Conservation (phyloP, 35 echinoderm and acorn worm species). For the Strongylocentrotus purpuratus region DNA sequence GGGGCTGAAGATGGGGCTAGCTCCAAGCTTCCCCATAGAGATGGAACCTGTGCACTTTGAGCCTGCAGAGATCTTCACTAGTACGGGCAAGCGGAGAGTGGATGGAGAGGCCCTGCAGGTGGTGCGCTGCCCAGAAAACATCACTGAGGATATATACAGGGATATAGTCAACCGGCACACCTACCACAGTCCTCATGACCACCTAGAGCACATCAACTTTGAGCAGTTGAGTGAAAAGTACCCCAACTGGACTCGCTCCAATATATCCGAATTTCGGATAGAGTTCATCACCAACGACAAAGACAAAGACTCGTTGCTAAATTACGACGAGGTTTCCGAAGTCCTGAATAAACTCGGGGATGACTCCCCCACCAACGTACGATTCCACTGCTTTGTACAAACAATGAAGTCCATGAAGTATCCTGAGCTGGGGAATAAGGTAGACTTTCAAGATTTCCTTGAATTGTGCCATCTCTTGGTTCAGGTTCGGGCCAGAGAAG, state of each 20-base stretch:
- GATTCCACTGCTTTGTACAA: slow-evolving; percentile 80
- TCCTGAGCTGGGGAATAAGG: slow-evolving; percentile 75
- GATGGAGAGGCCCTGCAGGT: slow-evolving; percentile 60
- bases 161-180: slow-evolving; percentile 75
- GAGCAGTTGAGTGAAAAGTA: slow-evolving; percentile 80
- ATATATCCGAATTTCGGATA: slow-evolving; percentile 95
- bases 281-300: slow-evolving; percentile 91
- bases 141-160: slow-evolving; percentile 93
- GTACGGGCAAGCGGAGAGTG: slow-evolving; percentile 76
- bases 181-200: slow-evolving; percentile 72
- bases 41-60: slow-evolving; percentile 97
- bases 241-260: slow-evolving; percentile 74
- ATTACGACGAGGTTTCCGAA: slow-evolving; percentile 83
- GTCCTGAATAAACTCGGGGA: slow-evolving; percentile 89
- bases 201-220: slow-evolving; percentile 89
- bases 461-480: slow-evolving; percentile 78
- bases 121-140: slow-evolving; percentile 74
- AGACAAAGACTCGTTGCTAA: slow-evolving; percentile 88
- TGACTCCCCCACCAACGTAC: slow-evolving; percentile 71
- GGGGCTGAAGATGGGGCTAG: slow-evolving; percentile 95
- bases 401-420: slow-evolving; percentile 60
- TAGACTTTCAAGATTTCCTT: slow-evolving; percentile 96
- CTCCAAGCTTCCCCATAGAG: slow-evolving; percentile 96
- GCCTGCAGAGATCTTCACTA: slow-evolving; percentile 86
- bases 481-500: slow-evolving; percentile 64